A percentile compares a stretch with the other conserved stretches of the same genome.
phyloP scores from a whole-genome alignment of 2,888 invertebrate genomes.

The Cephonodes hylas region DNA sequence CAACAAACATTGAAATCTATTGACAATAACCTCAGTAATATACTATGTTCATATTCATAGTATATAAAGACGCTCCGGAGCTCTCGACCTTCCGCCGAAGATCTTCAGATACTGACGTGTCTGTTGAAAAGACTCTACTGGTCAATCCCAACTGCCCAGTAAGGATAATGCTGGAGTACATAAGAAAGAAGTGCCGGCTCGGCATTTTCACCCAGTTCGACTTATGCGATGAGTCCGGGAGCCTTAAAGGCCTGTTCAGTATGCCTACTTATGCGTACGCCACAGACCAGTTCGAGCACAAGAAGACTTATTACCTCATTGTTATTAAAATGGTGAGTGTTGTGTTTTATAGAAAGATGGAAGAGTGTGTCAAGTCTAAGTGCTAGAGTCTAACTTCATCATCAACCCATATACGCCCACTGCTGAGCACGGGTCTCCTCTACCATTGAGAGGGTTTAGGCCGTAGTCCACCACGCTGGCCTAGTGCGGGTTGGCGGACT shows the following conservation, averaged over 20 bases:
- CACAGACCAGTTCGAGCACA: constrained; percentile 55
- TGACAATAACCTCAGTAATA: neutral
- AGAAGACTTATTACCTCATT: constrained; percentile 60
- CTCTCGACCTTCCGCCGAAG: constrained; percentile 36
- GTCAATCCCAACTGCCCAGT: constrained; percentile 67
- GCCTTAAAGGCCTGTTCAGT: constrained; percentile 49
- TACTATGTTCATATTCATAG: constrained; percentile 61
- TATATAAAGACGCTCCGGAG: constrained; percentile 63
- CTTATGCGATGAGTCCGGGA: constrained; percentile 56
- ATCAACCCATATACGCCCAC: too few relatives aligned
- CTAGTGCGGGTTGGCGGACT: too few relatives aligned
- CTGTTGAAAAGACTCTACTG: constrained; percentile 55
- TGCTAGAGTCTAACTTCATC: too few relatives aligned
- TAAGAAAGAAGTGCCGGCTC: constrained; percentile 61
- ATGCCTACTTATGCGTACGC: constrained; percentile 56
- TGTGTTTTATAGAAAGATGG: neutral
- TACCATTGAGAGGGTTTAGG: too few relatives aligned
- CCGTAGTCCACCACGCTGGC: too few relatives aligned
- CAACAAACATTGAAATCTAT: neutral
- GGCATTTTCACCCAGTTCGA: constrained; percentile 60
- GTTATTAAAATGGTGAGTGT: constrained; percentile 49
- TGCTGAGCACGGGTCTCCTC: too few relatives aligned
- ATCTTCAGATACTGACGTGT: constrained; percentile 41
- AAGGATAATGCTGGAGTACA: constrained; percentile 68
- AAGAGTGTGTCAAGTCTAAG: too few relatives aligned